phyloP scores from a whole-genome alignment of 2,797 vertebrate species.

The Schizopygopsis malacanthus region DNA sequence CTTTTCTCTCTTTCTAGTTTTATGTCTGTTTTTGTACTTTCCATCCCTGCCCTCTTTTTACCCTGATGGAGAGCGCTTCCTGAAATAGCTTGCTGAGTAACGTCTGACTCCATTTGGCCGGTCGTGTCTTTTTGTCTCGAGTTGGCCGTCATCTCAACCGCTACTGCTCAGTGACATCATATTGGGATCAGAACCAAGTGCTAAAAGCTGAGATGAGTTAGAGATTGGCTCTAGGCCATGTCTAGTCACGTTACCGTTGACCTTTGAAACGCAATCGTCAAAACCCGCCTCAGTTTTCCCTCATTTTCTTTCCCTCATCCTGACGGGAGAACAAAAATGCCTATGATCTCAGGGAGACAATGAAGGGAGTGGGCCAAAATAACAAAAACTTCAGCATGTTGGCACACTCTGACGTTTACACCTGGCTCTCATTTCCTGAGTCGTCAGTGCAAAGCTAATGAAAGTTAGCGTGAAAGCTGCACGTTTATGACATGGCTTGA shows the following conservation, averaged over 20 bases:
- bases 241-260: slow-evolving; percentile 54
- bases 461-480: slow-evolving; percentile 48
- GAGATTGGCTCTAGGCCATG: slow-evolving; percentile 48
- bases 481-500: slow-evolving; percentile 25
- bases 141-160: slow-evolving; percentile 61
- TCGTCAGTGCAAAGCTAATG: slow-evolving; percentile 58
- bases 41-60: slow-evolving; percentile 55
- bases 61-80: slow-evolving; percentile 66
- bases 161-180: slow-evolving; percentile 58
- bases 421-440: slow-evolving; percentile 71
- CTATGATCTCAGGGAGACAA: slow-evolving; percentile 62
- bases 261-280: slow-evolving; percentile 57
- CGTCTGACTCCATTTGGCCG: slow-evolving; percentile 75
- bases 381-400: slow-evolving; percentile 60
- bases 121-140: slow-evolving; percentile 50
- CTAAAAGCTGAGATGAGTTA: slow-evolving; percentile 61
- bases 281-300: slow-evolving; percentile 47
- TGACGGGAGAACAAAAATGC: slow-evolving; percentile 49
- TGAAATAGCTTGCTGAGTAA: slow-evolving; percentile 77
- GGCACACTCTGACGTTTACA: slow-evolving; percentile 64
- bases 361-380: slow-evolving; percentile 56
- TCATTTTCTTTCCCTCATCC: slow-evolving; percentile 38
- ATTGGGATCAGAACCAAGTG: slow-evolving; percentile 59
- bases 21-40: slow-evolving; percentile 66
- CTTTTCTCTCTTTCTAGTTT: slow-evolving; percentile 26